phyloP scores from a whole-genome alignment of 2,888 invertebrate species.

The Drosophila ezoana region DNA sequence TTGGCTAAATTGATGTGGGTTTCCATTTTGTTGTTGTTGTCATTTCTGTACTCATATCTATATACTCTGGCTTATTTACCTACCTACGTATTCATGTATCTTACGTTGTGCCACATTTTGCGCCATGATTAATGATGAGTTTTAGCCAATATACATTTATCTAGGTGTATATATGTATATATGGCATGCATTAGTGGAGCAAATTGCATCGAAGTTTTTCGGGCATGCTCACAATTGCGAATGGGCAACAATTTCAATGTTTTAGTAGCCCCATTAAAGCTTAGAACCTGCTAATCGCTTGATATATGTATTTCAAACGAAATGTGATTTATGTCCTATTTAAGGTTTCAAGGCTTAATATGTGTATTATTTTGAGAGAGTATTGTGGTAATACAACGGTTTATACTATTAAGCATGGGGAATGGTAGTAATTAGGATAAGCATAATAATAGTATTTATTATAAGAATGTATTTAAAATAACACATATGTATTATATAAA shows the following conservation, averaged over 20 bases:
- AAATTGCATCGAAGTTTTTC: slow-evolving; percentile 1
- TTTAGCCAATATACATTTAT: neutral
- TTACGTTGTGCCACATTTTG: slow-evolving; percentile 35
- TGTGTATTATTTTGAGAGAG: neutral
- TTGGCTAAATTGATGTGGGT: slow-evolving; percentile 43
- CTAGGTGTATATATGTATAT: neutral
- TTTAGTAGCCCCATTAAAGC: slow-evolving; percentile 8
- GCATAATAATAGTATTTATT: no score
- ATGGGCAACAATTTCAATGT: neutral
- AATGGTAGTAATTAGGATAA: no score
- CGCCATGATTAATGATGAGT: slow-evolving; percentile 53
- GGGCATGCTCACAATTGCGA: neutral
- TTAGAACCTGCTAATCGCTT: neutral
- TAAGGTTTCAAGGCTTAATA: neutral
- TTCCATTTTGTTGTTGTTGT: slow-evolving; percentile 6
- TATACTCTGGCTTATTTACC: slow-evolving; percentile 16
- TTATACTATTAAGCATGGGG: no score
- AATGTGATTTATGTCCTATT: slow-evolving; percentile 5
- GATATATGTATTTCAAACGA: slow-evolving; percentile 5
- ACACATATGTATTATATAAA: no score
- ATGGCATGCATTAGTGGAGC: neutral
- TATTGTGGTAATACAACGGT: neutral
- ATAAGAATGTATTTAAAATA: no score
- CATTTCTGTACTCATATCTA: neutral
- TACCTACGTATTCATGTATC: slow-evolving; percentile 1